Evolutionary conservation across 2,797 vertebrate genomes (phyloP).

Genomic region (Acanthurus tractus): DNA sequence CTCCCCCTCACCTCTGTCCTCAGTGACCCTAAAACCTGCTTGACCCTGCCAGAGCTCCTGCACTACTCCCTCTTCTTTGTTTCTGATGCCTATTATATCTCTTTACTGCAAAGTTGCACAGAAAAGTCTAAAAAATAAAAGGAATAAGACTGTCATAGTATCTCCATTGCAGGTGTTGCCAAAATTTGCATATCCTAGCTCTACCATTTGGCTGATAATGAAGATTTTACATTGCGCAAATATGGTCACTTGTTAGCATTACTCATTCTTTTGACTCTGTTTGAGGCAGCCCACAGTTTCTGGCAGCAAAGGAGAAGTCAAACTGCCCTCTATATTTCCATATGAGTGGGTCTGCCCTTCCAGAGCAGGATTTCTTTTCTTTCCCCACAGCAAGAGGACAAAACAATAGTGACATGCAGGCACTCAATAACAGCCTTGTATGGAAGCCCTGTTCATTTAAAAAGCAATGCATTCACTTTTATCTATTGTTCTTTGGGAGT

Average conservation of each 20-base stretch:
- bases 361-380: conserved; percentile 14
- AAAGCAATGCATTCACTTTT: not conserved
- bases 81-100: not conserved
- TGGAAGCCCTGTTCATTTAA: conserved; percentile 21
- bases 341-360: conserved; percentile 24
- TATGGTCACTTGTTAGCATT: conserved; percentile 2
- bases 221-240: conserved; percentile 7
- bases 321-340: conserved; percentile 42
- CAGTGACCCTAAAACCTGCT: conserved; percentile 57
- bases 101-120: not conserved
- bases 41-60: conserved; percentile 46
- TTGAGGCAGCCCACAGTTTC: conserved; percentile 6
- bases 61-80: conserved; percentile 33
- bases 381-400: conserved; percentile 20
- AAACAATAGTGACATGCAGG: conserved; percentile 26
- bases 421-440: conserved; percentile 9
- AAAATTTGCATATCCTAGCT: conserved; percentile 14
- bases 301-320: conserved; percentile 32
- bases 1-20: conserved; percentile 72
- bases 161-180: not conserved
- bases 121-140: not conserved
- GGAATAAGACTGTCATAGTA: not conserved
- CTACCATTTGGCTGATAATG: conserved; percentile 1
- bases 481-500: not conserved
- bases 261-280: conserved; percentile 39